Evolutionary conservation across 2,888 invertebrate species (phyloP), one percentile per base, ranked within the genome.

Genomic region (Nemoura dubitans): DNA sequence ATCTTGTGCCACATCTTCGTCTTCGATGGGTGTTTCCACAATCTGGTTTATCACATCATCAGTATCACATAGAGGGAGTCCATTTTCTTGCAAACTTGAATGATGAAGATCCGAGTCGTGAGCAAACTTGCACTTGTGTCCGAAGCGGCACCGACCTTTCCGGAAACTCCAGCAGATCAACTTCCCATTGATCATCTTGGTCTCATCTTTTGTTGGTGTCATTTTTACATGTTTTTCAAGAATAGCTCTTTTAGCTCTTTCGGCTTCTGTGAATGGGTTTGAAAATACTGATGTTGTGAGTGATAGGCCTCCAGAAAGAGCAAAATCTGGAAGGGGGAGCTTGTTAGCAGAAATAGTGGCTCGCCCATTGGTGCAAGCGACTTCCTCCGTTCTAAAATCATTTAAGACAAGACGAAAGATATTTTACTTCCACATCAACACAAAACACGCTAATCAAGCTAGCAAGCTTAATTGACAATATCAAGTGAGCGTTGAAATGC

Each of bases 141-240:
- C 98, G 92, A 97, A 98, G 85, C 97, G 94, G 91, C 98, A 98
- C 42, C 96, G 94, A 0, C 98, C 98, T 91, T 97, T 97, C 76
- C 97, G 93, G 91, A 97, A 97, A 92, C 97, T 98, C 97, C 97
- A 98, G 91, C 98, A 98, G 88, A 98, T 96, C 91, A 96, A 96
- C 90, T 96, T 96, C 0, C 97, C 97, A 90, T 97, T 97, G 89
- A 97, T 96, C 92, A 95, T 94, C 89, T 95, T 94, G n/a, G 95
- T 94, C 90, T 95, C 94, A 89, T 94, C 94, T 91, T 95, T 94
- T 88, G 92, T 92, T 16, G 93, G 94, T 89, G 96, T 97, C 97
- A 98, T 97, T 93, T 97, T 97, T 0, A 98, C 98, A 91, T 98
- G 98, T 90, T 97, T 97, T 90, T 98, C 97, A 81, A 98, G 92